Evolutionary conservation across 2,797 vertebrate species (phyloP), one percentile per base, ranked within the genome.

Genomic region (Pipistrellus nathusii): DNA sequence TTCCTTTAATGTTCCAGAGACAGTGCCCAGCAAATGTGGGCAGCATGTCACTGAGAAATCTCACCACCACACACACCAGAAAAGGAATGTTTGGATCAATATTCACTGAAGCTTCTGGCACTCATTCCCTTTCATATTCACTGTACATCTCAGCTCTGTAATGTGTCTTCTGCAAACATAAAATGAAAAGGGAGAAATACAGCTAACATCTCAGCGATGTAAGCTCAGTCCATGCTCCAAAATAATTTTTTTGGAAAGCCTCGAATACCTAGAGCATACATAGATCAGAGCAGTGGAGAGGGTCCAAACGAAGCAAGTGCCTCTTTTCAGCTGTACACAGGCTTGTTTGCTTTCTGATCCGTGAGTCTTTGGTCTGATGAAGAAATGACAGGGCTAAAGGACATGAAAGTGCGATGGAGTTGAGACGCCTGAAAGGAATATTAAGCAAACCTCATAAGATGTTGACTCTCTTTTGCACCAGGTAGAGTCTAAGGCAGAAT

Each of bases 11-110:
- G 17, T 82, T 83, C 12, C 25, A 30, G 2, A 2, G 91, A 17
- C 15, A 53, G 27, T 35, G 77, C 57, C 12, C 51, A 78, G 82
- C 38, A 48, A 81, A 91, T 17, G 15, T 41, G 85, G 78, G 84
- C 83, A 59, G 87, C 85, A 73, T 44, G 44, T 78, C n/a, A 14
- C 59, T 77, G 64, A 92, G 55, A 96, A 95, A 94, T 83, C 38
- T 88, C 38, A 91, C 75, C 41, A 5, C 6, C 59, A 44, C 69
- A 84, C 38, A 88, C 91, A 85, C 8, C 27, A 62, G 30, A 46
- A 23, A 5, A 78, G 71, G 0, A 91, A 35, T 21, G 91, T 17
- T 89, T 80, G 80, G 59, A 78, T 90, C 93, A 96, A 71, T 46
- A 82, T 30, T 75, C 23, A 38, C 21, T 51, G 23, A 44, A 89